Evolutionary conservation across 2,888 invertebrate genomes (phyloP).

Genomic region (Bombylius major): DNA sequence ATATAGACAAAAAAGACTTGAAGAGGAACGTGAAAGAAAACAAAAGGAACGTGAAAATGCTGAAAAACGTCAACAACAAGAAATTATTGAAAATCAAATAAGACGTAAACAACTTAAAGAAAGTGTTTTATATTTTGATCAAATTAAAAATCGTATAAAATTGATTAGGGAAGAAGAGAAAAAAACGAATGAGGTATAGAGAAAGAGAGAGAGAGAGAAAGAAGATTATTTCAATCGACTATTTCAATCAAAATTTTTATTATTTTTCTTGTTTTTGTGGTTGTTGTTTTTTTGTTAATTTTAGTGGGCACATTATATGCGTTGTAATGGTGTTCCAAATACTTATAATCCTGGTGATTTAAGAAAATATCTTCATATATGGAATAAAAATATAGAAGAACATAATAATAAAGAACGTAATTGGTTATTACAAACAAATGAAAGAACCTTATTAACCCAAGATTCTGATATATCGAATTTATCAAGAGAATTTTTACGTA

Average conservation of each 20-base stretch:
- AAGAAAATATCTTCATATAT: constrained; percentile 35
- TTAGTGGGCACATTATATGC: constrained; percentile 35
- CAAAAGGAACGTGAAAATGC: constrained; percentile 34
- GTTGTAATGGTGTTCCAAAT: constrained; percentile 35
- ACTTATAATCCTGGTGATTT: constrained; percentile 34
- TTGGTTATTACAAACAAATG: constrained; percentile 33
- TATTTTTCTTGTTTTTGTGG: too few relatives aligned
- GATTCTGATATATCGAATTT: constrained; percentile 27
- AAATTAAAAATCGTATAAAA: constrained; percentile 25
- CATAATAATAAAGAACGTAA: constrained; percentile 27
- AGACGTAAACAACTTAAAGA: constrained; percentile 30
- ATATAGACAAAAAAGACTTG: constrained; percentile 29
- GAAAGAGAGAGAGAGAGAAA: too few relatives aligned
- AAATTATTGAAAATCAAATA: constrained; percentile 32
- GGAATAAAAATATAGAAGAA: constrained; percentile 26
- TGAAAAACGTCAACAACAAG: constrained; percentile 30
- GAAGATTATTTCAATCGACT: too few relatives aligned
- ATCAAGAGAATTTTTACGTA: constrained; percentile 25
- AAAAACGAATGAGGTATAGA: constrained; percentile 20
- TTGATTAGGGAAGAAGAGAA: constrained; percentile 25
- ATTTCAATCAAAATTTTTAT: too few relatives aligned
- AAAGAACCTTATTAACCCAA: constrained; percentile 34
- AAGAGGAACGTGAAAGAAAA: constrained; percentile 33
- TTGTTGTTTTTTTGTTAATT: not conserved
- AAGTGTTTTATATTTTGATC: constrained; percentile 30